Percentiles rank a stretch among this genome's conserved stretches.
Evolutionary conservation across 2,888 invertebrate species (phyloP).

Genomic region (Strigamia transsilvanica): DNA sequence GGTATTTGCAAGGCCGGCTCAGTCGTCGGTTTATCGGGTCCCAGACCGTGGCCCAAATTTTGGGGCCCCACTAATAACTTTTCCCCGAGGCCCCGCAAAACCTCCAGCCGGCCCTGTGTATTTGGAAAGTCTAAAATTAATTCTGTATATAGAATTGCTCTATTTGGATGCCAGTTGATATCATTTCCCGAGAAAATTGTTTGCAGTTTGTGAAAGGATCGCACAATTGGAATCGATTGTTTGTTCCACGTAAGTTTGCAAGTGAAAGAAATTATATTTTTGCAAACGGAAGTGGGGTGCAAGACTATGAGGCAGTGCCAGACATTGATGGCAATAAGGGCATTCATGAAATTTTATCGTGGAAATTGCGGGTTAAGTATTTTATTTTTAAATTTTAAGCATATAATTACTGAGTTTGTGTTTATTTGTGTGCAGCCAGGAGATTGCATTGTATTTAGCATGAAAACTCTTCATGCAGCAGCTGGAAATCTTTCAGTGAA

Average conservation of each 20-base stretch:
- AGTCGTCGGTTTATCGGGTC: no score
- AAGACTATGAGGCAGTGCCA: constrained; percentile 58
- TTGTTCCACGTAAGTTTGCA: constrained; percentile 60
- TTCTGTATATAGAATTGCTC: constrained; percentile 58
- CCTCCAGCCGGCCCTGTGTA: no score
- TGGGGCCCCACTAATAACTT: no score
- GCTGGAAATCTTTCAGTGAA: constrained; percentile 14
- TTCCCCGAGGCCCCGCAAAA: no score
- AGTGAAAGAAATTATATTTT: constrained; percentile 58
- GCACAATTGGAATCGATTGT: constrained; percentile 60
- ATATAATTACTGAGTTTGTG: not conserved
- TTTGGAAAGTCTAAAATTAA: no score
- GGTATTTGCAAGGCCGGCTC: no score
- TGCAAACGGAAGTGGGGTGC: not conserved
- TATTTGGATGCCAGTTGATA: constrained; percentile 62
- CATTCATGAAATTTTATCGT: constrained; percentile 58
- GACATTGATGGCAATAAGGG: constrained; percentile 58
- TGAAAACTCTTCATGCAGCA: constrained; percentile 12
- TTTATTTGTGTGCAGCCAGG: not conserved
- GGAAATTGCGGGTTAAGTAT: constrained; percentile 58
- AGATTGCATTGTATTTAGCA: constrained; percentile 33
- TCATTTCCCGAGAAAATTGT: constrained; percentile 58
- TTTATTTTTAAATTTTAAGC: not conserved
- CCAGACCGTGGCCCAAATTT: no score
- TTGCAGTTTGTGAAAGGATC: constrained; percentile 61